phyloP scores from a whole-genome alignment of 1,140 invertebrate species.

The Musca domestica region DNA sequence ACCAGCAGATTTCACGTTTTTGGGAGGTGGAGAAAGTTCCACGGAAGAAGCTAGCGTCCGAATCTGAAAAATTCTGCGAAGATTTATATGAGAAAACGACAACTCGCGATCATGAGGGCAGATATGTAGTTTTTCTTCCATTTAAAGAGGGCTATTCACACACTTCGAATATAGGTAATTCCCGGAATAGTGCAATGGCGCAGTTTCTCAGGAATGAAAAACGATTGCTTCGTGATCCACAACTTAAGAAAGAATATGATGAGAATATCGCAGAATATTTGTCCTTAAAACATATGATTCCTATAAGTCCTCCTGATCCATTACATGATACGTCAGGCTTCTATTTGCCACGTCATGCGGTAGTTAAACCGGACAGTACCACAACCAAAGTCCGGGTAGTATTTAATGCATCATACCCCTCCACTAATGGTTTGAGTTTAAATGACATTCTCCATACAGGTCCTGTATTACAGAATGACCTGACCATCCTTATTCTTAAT shows the following conservation, averaged over 20 bases:
- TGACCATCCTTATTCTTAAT: neutral
- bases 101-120: neutral
- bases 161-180: neutral
- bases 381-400: neutral
- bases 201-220: neutral
- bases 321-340: too few relatives aligned
- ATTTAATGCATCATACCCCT: slow-evolving; percentile 1
- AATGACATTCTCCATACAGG: neutral
- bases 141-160: neutral
- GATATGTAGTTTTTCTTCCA: slow-evolving; percentile 6
- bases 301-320: neutral
- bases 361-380: neutral
- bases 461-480: neutral
- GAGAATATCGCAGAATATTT: slow-evolving; percentile 20
- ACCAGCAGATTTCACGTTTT: neutral
- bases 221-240: neutral
- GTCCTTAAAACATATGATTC: slow-evolving; percentile 19
- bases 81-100: neutral
- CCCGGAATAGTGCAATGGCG: neutral
- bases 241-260: slow-evolving; percentile 17
- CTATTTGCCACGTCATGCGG: neutral
- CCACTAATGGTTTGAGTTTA: neutral
- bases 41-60: neutral
- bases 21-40: slow-evolving; percentile 4
- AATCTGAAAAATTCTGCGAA: neutral